Conservation (phyloP, 2,797 vertebrate species). For the Furcifer pardalis region DNA sequence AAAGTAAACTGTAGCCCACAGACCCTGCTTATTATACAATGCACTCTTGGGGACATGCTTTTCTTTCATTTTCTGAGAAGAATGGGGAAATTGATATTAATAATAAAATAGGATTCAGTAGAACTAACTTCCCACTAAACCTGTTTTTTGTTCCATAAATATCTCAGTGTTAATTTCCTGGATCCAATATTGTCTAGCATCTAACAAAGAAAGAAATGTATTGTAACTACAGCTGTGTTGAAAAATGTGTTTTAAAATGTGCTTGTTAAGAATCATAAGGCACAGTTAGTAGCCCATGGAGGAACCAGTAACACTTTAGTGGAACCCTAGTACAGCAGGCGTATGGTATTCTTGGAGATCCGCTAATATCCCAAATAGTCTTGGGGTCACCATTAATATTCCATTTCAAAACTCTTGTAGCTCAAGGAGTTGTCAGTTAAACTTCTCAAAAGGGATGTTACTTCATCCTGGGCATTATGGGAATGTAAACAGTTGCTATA, state of each 20-base stretch:
- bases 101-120: neutral
- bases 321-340: neutral
- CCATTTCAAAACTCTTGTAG: neutral
- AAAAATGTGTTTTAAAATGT: neutral
- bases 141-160: neutral
- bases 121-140: neutral
- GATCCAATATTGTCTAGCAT: neutral
- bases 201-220: neutral
- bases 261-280: neutral
- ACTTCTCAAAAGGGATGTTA: neutral
- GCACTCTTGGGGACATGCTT: slow-evolving; percentile 17
- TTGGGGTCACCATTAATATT: neutral
- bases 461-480: too few species aligned
- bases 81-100: slow-evolving; percentile 19
- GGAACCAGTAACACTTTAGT: neutral
- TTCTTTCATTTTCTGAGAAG: neutral
- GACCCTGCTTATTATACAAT: slow-evolving; percentile 34
- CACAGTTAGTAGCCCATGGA: neutral
- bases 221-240: neutral
- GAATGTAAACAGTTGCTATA: too few species aligned
- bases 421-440: neutral
- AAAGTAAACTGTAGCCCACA: slow-evolving; percentile 10
- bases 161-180: neutral
- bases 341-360: neutral
- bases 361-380: neutral